Evolutionary conservation across 2,888 invertebrate species (phyloP), one percentile per base, ranked within the genome.

Genomic region (Agriopis marginaria): DNA sequence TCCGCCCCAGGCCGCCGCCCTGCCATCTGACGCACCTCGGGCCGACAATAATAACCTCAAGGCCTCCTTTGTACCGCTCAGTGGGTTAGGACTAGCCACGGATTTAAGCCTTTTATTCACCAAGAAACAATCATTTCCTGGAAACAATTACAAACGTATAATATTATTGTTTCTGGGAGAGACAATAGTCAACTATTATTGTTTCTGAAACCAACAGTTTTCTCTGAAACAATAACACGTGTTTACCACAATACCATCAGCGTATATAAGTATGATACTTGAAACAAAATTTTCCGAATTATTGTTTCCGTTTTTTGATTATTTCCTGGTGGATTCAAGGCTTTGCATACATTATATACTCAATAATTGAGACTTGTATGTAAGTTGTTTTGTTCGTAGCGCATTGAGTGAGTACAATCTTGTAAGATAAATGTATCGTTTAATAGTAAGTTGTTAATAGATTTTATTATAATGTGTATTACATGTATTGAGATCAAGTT

Each of bases 391-490:
- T 12, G 45, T 58, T n/a, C 45, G 17, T 17, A 70, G 54, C 23
- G 10, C 71, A 78, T 78, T 77, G 81, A 69, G 73, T 76, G 82
- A 82, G 78, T 72, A 79, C 71, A 78, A 80, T 75, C 76, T 85
- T 93, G 93, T 93, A 93, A 93, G 92, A 92, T 93, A 86, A 88
- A 85, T 85, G 85, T 87, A 88, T 87, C 89, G 84, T 88, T 90
- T 91, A 89, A 85, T 86, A 91, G 89, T 93, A 93, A 94, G 93
- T 93, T 93, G 93, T 94, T 94, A 87, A 92, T 94, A 93, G 92
- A 75, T 79, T 89, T 88, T 90, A 90, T 85, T 84, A 80, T 87
- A 89, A 89, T 89, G 86, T 87, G 86, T 89, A 89, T 86, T 87
- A 86, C 85, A 84, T 89, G 86, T 90, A 89, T 89, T 88, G 85